Base-by-base conservation (phyloP, 1,140 invertebrate species). In the Archivesica marissinica region DNA sequence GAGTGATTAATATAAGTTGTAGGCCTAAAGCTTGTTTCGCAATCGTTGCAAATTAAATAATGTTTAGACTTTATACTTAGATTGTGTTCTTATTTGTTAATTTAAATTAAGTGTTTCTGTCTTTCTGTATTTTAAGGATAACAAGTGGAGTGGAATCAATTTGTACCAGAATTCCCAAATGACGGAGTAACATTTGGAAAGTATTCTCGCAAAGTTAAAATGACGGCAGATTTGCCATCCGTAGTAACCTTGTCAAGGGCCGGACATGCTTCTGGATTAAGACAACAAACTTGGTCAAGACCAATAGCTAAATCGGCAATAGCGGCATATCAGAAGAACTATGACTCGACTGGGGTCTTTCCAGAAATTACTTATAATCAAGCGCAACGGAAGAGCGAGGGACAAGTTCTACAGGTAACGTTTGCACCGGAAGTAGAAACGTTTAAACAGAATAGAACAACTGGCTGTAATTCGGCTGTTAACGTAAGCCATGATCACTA, bases 401-500 rank as follows among this genome's bases (percentile, higher is more conserved):
- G 56, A 28, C 54, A 79, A 50, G 25, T 75, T 33, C 28, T 61
- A 7, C 33, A 50, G n/a, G 70, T 61, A 15, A 83, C 74, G 64
- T 83, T 74, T 75, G 38, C 44, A 23, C 25, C 23, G 6, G 52
- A 74, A 20, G 25, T 61, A 4, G 33, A 9, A 7, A 15, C 23
- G 13, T 75, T 30, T 38, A 74, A 50, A 56, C 47, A 28, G 7
- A n/a, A 23, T 0, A 61, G 64, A 50, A 25, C 50, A 28, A 30
- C 47, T 15, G 25, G 23, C 23, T n/a, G n/a, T 9, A 50, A 54
- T 33, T 25, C 59, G 2, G n/a, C 41, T 17, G 2, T 52, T 2
- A 61, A 83, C 33, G 80, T 83, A 13, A 70, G 75, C 25, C 80
- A 83, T 41, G 23, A 47, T 1, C 80, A 83, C 41, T 83, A 83